Evolutionary conservation across 2,888 invertebrate genomes (phyloP), one percentile per base, ranked within the genome.

Genomic region (Drymonia ruficornis): DNA sequence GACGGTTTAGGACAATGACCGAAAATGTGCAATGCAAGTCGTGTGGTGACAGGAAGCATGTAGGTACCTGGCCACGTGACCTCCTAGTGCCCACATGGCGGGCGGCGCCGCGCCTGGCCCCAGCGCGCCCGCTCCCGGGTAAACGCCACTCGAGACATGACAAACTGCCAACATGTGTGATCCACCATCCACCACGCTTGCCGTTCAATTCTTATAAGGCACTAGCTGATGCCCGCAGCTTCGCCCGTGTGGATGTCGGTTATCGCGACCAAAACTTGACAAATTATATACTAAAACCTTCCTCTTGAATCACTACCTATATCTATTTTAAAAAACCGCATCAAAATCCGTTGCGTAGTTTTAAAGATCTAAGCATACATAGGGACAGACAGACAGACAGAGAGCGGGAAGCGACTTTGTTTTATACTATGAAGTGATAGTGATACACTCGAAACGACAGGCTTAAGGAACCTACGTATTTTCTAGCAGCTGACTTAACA

Each of bases 51-150:
- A 84, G 82, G 84, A 84, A 80, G 72, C 67, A 59, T 58, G 81
- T 86, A 40, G 5, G 5, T 47, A 86, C 87, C 87, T 89, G 87
- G 78, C 78, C 84, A 86, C 84, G 82, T 81, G 87, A 81, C 79
- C 76, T 70, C 76, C 76, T 72, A 74, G 74, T 58, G 69, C 60
- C 80, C 87, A 87, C 85, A 86, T 86, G 87, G 82, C 79, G 75
- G 36, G 5, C 11, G 11, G 15, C n/a, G 50, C 53, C 63, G 50
- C 56, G 78, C 76, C 78, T 86, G 87, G 82, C 80, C 38, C 48
- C 56, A 38, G 53, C 68, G 55, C 52, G 59, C 59, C 59, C 53
- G 65, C 50, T 57, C 78, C 75, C 78, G 82, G 80, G 81, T 78
- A 79, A 81, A 81, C 74, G 74, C 73, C 81, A 76, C 79, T 74